Percentiles rank a stretch among this genome's conserved stretches.
Conservation (phyloP, 2,888 invertebrate genomes). For the Resseliella maxima region DNA sequence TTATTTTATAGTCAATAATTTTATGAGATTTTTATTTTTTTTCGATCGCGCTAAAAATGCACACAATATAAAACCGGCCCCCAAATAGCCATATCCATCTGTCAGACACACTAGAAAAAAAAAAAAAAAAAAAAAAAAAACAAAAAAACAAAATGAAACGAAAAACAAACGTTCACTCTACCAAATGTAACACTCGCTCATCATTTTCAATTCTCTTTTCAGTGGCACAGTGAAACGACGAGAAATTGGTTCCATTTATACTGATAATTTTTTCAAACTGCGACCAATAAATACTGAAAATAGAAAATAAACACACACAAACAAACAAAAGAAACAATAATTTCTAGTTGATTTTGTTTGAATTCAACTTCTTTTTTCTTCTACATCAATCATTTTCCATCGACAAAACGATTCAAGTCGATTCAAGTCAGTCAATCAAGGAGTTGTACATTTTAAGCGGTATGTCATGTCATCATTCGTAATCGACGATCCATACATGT, state of each 20-base stretch:
- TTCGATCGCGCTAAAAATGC: no score
- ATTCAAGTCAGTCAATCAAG: background rate
- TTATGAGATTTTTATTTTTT: no score
- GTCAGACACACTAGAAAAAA: background rate
- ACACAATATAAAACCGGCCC: no score
- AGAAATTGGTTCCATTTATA: background rate
- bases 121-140: background rate
- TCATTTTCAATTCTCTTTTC: slow-evolving; percentile 51
- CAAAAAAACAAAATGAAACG: no score
- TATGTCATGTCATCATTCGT: slow-evolving; percentile 67
- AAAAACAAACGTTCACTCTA: background rate
- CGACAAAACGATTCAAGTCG: no score
- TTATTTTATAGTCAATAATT: no score
- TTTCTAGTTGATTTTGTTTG: background rate
- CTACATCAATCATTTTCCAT: no score
- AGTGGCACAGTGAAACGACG: background rate
- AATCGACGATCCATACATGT: slow-evolving; percentile 68
- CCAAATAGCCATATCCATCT: no score
- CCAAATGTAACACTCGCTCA: background rate
- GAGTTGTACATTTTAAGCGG: background rate
- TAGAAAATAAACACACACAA: background rate
- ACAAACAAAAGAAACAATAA: background rate
- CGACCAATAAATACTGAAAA: no score
- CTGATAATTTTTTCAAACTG: background rate
- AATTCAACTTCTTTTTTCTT: background rate